Evolutionary conservation across 1,140 invertebrate species (phyloP).

Genomic region (fruit fly (Drosophila melanogaster)): DNA sequence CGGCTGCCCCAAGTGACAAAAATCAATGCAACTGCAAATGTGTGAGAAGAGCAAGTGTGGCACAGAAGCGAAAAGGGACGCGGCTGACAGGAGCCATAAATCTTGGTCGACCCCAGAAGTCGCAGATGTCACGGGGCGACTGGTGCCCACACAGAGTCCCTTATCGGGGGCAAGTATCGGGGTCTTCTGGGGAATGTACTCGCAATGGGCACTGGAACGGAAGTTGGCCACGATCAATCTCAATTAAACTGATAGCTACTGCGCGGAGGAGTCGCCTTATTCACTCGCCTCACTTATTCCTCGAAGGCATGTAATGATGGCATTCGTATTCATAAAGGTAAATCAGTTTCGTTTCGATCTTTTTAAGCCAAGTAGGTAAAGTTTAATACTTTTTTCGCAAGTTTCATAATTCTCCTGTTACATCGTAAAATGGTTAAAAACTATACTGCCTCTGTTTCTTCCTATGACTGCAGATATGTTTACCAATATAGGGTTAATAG

Average conservation of each 20-base stretch:
- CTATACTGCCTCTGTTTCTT: too few relatives aligned
- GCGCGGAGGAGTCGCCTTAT: slow-evolving; percentile 18
- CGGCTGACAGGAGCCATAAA: slow-evolving; percentile 56
- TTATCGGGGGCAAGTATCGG: slow-evolving; percentile 64
- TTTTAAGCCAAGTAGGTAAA: not conserved
- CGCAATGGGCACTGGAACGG: slow-evolving; percentile 45
- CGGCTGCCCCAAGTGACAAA: slow-evolving; percentile 65
- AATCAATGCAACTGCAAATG: slow-evolving; percentile 74
- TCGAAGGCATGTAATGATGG: slow-evolving; percentile 6
- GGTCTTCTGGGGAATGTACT: slow-evolving; percentile 62
- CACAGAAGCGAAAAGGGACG: slow-evolving; percentile 14
- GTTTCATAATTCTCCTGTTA: too few relatives aligned
- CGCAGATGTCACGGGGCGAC: slow-evolving; percentile 55
- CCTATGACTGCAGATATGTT: not conserved
- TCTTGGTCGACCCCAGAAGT: slow-evolving; percentile 46
- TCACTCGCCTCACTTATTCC: not conserved
- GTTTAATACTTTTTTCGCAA: too few relatives aligned
- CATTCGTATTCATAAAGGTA: not conserved
- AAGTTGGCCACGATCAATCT: slow-evolving; percentile 74
- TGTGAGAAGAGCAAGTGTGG: slow-evolving; percentile 59
- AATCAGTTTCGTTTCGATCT: not conserved
- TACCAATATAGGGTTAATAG: not conserved
- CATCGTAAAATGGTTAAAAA: not conserved
- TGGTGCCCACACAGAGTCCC: slow-evolving; percentile 62
- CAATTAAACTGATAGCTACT: slow-evolving; percentile 74